phyloP scores from a whole-genome alignment of 2,797 vertebrate genomes.

The Mus caroli region DNA sequence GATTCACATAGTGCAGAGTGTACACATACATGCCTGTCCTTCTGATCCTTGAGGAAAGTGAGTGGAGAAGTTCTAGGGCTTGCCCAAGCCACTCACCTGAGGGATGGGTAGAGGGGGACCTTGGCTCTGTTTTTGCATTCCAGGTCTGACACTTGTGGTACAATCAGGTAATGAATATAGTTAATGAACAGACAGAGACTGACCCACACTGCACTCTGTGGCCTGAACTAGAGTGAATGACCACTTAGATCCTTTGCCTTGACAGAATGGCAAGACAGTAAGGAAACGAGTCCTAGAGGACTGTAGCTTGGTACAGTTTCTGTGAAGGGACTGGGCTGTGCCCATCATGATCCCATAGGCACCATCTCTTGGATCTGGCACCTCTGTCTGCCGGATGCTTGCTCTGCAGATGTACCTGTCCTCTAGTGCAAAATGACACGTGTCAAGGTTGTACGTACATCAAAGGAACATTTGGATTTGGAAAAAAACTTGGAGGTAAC shows the following conservation, averaged over 20 bases:
- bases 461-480: constrained; percentile 21
- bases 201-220: background rate
- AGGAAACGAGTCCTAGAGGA: background rate
- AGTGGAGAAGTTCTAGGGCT: background rate
- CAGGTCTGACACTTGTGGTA: background rate
- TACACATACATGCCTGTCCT: too few relatives aligned
- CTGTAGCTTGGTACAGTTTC: background rate
- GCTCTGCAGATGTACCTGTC: background rate
- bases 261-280: background rate
- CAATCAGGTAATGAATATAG: background rate
- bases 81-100: background rate
- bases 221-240: background rate
- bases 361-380: background rate
- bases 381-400: background rate
- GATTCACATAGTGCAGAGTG: background rate
- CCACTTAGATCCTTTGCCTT: background rate
- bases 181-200: background rate
- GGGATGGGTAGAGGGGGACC: background rate
- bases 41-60: background rate
- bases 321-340: background rate
- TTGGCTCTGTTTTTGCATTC: background rate
- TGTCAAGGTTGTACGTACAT: constrained; percentile 46
- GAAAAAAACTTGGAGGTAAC: constrained; percentile 12
- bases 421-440: background rate
- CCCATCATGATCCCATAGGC: background rate